These are phyloP conservation scores for Taenioides sp. DNA, from an alignment of 2,797 vertebrate species.

Conservation along the genomic window DNA sequence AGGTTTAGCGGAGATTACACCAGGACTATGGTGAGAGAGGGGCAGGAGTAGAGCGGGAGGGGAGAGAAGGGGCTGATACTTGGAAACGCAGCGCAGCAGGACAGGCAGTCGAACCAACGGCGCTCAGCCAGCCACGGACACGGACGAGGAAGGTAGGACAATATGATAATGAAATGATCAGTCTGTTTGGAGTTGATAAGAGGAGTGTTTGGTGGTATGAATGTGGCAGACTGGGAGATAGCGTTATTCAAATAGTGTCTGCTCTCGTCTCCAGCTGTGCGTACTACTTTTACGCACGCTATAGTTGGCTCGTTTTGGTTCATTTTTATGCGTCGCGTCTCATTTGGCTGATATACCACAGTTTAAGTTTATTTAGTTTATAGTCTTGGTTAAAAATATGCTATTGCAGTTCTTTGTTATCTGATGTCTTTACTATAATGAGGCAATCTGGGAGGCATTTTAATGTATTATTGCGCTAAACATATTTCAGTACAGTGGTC, in stretches of 20 bases:
- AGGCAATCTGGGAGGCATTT: neutral
- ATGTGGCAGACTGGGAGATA: constrained; percentile 18
- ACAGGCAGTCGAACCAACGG: constrained; percentile 69
- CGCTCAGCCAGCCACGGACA: constrained; percentile 71
- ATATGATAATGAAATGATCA: constrained; percentile 33
- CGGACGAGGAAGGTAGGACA: constrained; percentile 80
- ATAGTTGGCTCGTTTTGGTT: neutral
- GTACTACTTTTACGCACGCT: constrained; percentile 39
- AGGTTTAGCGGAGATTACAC: constrained; percentile 37
- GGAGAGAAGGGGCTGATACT: constrained; percentile 49
- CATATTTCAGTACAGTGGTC: constrained; percentile 29
- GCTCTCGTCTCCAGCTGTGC: constrained; percentile 8
- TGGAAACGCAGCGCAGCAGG: constrained; percentile 73
- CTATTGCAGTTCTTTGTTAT: too few species aligned
- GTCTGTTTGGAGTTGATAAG: constrained; percentile 16
- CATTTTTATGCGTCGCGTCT: neutral
- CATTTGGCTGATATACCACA: neutral
- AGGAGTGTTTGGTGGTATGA: neutral
- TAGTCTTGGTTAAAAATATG: neutral
- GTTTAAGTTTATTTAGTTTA: constrained; percentile 25
- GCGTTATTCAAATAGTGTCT: constrained; percentile 4
- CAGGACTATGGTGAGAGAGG: constrained; percentile 5
- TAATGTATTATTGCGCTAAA: constrained; percentile 4
- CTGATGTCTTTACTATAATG: neutral
- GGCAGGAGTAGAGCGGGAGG: constrained; percentile 17